phyloP scores from a whole-genome alignment of 1,140 invertebrate species.

The Thaumetopoea pityocampa region DNA sequence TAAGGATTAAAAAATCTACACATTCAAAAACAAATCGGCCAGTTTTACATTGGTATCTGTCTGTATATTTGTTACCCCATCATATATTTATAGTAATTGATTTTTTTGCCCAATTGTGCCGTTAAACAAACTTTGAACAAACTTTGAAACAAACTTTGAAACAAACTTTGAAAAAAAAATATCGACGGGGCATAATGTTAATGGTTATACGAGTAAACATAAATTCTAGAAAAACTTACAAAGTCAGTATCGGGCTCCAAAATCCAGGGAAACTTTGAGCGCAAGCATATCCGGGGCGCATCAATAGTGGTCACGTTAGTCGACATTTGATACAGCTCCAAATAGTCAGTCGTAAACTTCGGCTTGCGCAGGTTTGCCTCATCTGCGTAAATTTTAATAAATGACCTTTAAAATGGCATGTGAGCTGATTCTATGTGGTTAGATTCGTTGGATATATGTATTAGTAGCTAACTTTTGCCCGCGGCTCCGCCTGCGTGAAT shows the following conservation, averaged over 20 bases:
- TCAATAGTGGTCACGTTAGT: conserved; percentile 57
- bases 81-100: no score
- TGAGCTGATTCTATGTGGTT: not conserved
- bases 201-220: not conserved
- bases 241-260: conserved; percentile 56
- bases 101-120: no score
- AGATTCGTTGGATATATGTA: not conserved
- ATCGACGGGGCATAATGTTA: not conserved
- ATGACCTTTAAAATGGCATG: not conserved
- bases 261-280: conserved; percentile 58
- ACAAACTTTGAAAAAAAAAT: no score
- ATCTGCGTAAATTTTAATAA: conserved; percentile 31
- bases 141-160: no score
- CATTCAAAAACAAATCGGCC: no score
- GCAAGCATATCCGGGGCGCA: conserved; percentile 50
- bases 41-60: no score
- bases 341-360: conserved; percentile 56
- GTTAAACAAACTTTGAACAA: no score
- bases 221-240: conserved; percentile 30
- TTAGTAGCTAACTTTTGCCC: no score
- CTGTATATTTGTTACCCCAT: no score
- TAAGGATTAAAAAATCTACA: no score
- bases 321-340: conserved; percentile 54
- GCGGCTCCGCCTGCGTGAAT: no score
- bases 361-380: conserved; percentile 48